A percentile compares a stretch with the other conserved stretches of the same genome.
Conservation (phyloP, 2,888 invertebrate genomes). For the Idaea dimidiata region DNA sequence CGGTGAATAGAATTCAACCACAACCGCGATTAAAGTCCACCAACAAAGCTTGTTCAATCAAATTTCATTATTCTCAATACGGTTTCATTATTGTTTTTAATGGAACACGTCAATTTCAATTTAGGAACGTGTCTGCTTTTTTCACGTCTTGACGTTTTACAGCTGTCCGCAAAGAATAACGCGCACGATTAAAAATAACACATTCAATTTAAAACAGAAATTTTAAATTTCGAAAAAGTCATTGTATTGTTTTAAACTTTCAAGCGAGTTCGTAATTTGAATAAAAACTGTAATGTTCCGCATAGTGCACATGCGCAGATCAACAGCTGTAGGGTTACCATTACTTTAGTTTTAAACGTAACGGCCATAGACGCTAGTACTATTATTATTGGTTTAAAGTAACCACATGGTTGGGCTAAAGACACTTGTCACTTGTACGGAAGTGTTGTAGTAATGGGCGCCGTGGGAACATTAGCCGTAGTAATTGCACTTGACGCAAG, state of each 20-base stretch:
- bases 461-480: constrained; percentile 53
- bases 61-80: constrained; percentile 72
- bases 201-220: constrained; percentile 20
- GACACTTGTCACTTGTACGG: constrained; percentile 48
- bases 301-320: constrained; percentile 53
- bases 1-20: constrained; percentile 16
- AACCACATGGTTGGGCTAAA: constrained; percentile 29
- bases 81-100: constrained; percentile 71
- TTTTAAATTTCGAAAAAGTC: constrained; percentile 27
- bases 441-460: constrained; percentile 49
- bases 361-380: constrained; percentile 24
- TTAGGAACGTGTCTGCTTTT: constrained; percentile 59
- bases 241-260: constrained; percentile 28
- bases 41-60: constrained; percentile 53
- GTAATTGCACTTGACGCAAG: constrained; percentile 41
- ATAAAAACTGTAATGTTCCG: constrained; percentile 78
- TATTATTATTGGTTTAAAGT: constrained; percentile 28
- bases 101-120: constrained; percentile 77
- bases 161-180: constrained; percentile 54
- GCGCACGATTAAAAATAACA: constrained; percentile 42
- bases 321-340: constrained; percentile 52
- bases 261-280: constrained; percentile 54
- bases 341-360: constrained; percentile 28
- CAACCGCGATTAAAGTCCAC: constrained; percentile 38
- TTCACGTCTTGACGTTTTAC: constrained; percentile 49